These are phyloP conservation scores for Sylvia atricapilla DNA, from an alignment of 2,113 vertebrate genomes.

Conservation along the genomic window DNA sequence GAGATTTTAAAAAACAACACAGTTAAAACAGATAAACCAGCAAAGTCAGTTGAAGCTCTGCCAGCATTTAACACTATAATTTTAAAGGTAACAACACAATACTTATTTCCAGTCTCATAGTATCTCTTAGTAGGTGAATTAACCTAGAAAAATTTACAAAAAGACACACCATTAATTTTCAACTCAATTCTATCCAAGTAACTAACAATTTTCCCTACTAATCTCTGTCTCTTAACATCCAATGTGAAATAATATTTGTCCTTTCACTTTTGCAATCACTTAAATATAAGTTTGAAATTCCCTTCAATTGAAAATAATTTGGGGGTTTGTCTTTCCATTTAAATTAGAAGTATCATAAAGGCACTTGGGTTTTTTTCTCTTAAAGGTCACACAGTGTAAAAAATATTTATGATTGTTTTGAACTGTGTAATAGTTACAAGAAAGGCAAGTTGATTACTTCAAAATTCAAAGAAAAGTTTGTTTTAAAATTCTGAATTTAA, in stretches of 20 bases:
- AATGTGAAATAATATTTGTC: slow-evolving; percentile 49
- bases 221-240: slow-evolving; percentile 28
- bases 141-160: slow-evolving; percentile 60
- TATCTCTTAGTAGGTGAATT: slow-evolving; percentile 53
- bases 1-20: not conserved
- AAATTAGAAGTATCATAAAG: slow-evolving; percentile 40
- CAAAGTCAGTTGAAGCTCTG: not conserved
- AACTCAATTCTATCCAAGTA: slow-evolving; percentile 54
- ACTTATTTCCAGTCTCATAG: slow-evolving; percentile 39
- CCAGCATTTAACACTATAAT: not conserved
- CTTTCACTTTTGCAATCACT: slow-evolving; percentile 46
- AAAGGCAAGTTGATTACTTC: slow-evolving; percentile 43
- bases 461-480: slow-evolving; percentile 52
- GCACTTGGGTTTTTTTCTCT: slow-evolving; percentile 6
- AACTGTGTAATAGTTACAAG: not conserved
- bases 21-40: not conserved
- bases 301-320: slow-evolving; percentile 37
- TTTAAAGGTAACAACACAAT: not conserved
- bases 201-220: slow-evolving; percentile 55
- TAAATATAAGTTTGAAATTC: slow-evolving; percentile 40
- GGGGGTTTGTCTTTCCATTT: slow-evolving; percentile 30
- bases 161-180: slow-evolving; percentile 62
- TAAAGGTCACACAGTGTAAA: slow-evolving; percentile 35
- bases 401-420: slow-evolving; percentile 26
- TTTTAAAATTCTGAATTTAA: slow-evolving; percentile 56